phyloP scores from a whole-genome alignment of 2,888 invertebrate genomes.

The Agonopterix subpropinquella region DNA sequence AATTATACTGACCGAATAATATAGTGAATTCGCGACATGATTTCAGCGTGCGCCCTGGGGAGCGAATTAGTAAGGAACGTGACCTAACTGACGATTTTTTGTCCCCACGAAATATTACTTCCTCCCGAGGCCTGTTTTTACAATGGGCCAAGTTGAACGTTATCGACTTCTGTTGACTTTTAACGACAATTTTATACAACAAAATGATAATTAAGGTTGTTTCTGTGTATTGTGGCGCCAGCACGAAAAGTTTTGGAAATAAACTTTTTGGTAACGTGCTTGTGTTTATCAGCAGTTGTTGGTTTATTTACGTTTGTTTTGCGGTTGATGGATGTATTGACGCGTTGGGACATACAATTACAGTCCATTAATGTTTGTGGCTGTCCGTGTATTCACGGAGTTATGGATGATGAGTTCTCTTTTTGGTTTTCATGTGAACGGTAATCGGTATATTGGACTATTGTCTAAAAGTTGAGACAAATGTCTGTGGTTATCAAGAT shows the following conservation, averaged over 20 bases:
- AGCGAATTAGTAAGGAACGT: constrained; percentile 66
- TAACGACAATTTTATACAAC: constrained; percentile 68
- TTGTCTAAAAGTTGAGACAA: too few relatives aligned
- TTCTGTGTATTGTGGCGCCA: constrained; percentile 30
- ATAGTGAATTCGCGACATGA: constrained; percentile 60
- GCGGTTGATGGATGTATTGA: too few relatives aligned
- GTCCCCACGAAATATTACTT: constrained; percentile 44
- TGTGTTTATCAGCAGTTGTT: background rate
- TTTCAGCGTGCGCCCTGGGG: constrained; percentile 43
- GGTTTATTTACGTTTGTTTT: background rate
- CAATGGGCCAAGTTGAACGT: constrained; percentile 51
- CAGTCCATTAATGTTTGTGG: too few relatives aligned
- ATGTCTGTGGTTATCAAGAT: too few relatives aligned
- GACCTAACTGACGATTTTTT: constrained; percentile 63
- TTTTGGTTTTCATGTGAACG: too few relatives aligned
- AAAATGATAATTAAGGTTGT: constrained; percentile 63
- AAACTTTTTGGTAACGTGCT: constrained; percentile 2
- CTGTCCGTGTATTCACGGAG: too few relatives aligned
- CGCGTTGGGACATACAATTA: too few relatives aligned
- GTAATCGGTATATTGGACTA: too few relatives aligned
- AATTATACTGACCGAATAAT: constrained; percentile 52
- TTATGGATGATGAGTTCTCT: too few relatives aligned
- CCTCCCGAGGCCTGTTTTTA: constrained; percentile 52
- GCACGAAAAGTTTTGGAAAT: constrained; percentile 4
- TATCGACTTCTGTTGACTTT: constrained; percentile 63